Evolutionary conservation across 1,140 invertebrate genomes (phyloP), one percentile per base, ranked within the genome.

Genomic region (Vanessa atalanta): DNA sequence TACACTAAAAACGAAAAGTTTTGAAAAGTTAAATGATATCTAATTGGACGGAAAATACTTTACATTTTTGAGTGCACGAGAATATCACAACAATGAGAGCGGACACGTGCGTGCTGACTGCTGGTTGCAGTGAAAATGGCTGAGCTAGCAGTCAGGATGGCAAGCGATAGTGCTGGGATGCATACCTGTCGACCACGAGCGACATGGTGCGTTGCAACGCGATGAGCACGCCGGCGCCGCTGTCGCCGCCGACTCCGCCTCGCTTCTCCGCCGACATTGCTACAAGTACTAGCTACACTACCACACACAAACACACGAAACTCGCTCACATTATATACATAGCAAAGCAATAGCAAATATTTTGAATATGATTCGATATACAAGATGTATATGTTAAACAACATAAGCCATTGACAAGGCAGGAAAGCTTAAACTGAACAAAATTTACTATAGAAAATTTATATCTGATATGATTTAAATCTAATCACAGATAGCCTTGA

Each of bases 101-200:
- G 65, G 23, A 31, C 50, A 51, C 50, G 65, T 26, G 65, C 50
- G 20, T 31, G 26, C 23, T 51, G 26, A n/a, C 23, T 31, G 48
- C 51, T 5, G 3, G 53, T 55, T 7, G 16, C 47, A 47, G 47
- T 20, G 15, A 20, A 16, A 55, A n/a, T 67, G 50, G 65, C 51
- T 55, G 9, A 43, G n/a, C 12, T 7, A 51, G n/a, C 9, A 47
- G 37, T 15, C 13, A 23, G 63, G 31, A 4, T 20, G 47, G 23
- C 13, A 26, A 65, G 43, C 6, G n/a, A 47, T 64, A 23, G 43
- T 47, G 61, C 12, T 16, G 6, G 7, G 47, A 16, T 20, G n/a
- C 53, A 47, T 83, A 83, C 82, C 82, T 83, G 77, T 82, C 75
- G 31, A 79, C 77, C 47, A 72, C 72, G n/a, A 83, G 77, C n/a